A percentile compares a stretch with the other conserved stretches of the same genome.
phyloP scores from a whole-genome alignment of 2,797 vertebrate species.

The Carduelis carduelis region DNA sequence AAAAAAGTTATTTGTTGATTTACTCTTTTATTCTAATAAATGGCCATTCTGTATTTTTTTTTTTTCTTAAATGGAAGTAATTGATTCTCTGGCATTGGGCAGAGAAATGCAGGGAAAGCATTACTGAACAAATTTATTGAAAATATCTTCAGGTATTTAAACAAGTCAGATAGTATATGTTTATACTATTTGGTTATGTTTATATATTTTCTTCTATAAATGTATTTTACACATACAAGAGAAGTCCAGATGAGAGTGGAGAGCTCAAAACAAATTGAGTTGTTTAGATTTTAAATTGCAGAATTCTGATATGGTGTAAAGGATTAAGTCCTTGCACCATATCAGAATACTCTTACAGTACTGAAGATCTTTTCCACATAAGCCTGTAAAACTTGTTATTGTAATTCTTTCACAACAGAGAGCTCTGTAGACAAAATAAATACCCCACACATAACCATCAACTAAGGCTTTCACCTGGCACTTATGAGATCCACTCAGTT shows the following conservation, averaged over 20 bases:
- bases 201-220: background rate
- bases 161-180: background rate
- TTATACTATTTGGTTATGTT: background rate
- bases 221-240: background rate
- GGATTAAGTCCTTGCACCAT: too few species aligned
- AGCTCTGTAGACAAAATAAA: background rate
- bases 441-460: background rate
- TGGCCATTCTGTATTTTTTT: background rate
- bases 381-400: background rate
- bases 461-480: background rate
- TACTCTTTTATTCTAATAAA: background rate
- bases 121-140: background rate
- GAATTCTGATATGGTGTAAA: background rate
- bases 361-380: background rate
- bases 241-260: background rate
- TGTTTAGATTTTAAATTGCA: background rate
- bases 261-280: background rate
- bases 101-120: background rate
- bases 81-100: background rate
- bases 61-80: background rate
- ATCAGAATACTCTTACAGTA: background rate
- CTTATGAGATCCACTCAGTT: background rate
- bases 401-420: background rate
- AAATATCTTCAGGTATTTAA: background rate
- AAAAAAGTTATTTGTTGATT: background rate